Evolutionary conservation across 2,888 invertebrate species (phyloP), one percentile per base, ranked within the genome.

Genomic region (Amphiduros pacificus): DNA sequence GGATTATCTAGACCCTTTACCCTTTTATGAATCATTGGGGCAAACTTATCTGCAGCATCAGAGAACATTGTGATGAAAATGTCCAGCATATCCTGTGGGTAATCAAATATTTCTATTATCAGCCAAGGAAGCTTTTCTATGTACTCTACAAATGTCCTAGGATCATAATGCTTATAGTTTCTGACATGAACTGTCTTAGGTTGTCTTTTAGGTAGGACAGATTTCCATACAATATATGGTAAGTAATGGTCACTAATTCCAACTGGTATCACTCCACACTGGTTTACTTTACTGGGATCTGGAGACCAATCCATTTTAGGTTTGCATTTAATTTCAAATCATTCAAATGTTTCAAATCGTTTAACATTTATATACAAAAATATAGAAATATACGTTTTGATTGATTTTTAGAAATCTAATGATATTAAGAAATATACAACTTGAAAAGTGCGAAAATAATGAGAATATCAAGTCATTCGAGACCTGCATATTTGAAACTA

Each of bases 21-120:
- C 24, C 26, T 51, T 26, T 51, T 24, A 27, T 51, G 51, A 17
- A 51, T 51, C 51, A 51, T 51, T 4, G 51, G 51, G 3, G 51
- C 51, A 51, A n/a, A 24, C 17, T 6, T 14, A 24, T 51, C 51
- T 14, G 51, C 51, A 24, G 26, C 26, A 26, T 51, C 51, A 6
- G 26, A 51, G 17, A 51, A 51, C 11, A 11, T 9, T 9, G 4
- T 26, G 26, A 51, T 51, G 27, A 51, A 51, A 26, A 27, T 27
- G 27, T 51, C 26, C 26, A 51, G 24, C 51, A 51, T 51, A 28
- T 51, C 51, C 17, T 51, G 51, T 9, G 51, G 26, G 17, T 51
- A 3, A 4, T 51, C 17, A 24, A 51, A 51, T 6, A 27, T 9
- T 26, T 27, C 51, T 22, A 51, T 4, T 22, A 51, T 24, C 48